phyloP scores from a whole-genome alignment of 2,113 vertebrate species.

The Rhodinocichla rosea region DNA sequence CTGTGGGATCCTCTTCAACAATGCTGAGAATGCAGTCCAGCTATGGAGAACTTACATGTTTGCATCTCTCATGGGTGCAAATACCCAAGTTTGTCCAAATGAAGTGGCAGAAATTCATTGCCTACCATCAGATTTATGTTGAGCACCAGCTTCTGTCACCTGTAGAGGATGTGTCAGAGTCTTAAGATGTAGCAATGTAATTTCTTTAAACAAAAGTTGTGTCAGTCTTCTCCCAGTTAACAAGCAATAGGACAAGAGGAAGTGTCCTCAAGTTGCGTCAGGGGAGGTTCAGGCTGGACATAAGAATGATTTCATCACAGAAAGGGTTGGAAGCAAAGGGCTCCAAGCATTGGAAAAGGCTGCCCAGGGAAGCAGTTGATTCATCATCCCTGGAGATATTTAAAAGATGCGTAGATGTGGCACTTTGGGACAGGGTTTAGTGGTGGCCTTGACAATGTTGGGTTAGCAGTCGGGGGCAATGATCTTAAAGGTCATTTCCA shows the following conservation, averaged over 20 bases:
- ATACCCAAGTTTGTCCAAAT: neutral
- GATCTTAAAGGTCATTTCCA: neutral
- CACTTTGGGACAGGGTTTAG: neutral
- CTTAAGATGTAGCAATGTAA: neutral
- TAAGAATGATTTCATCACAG: neutral
- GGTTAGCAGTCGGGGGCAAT: fast-evolving
- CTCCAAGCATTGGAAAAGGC: neutral
- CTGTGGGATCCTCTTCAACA: neutral
- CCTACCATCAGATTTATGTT: neutral
- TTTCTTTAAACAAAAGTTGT: neutral
- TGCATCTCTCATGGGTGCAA: neutral
- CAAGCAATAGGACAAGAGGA: neutral
- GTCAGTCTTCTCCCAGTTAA: neutral
- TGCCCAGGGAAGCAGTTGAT: neutral
- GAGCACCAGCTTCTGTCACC: neutral
- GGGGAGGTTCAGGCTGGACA: neutral
- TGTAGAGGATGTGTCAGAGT: neutral
- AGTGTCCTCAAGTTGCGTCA: neutral
- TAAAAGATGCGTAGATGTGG: neutral
- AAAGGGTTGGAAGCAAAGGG: neutral
- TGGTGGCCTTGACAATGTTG: neutral
- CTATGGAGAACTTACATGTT: neutral
- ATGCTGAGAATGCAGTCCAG: neutral
- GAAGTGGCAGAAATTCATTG: neutral
- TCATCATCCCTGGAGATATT: neutral